phyloP scores from a whole-genome alignment of 2,113 vertebrate species.

The Charadrius vociferus region DNA sequence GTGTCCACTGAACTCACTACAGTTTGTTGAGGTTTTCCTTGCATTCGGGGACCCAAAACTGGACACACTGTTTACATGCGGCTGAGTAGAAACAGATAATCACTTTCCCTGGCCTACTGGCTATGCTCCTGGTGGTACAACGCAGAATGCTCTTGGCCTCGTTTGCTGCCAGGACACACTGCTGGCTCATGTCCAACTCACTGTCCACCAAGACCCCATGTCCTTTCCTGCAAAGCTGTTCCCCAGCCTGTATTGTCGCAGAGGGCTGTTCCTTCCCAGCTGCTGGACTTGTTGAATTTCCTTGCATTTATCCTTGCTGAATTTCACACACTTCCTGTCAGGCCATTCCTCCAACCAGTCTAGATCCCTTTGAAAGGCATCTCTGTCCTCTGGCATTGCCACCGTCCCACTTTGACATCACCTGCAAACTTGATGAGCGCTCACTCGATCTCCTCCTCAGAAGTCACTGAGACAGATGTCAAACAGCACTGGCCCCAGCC shows the following conservation, averaged over 20 bases:
- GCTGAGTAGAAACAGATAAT: background rate
- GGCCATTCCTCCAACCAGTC: background rate
- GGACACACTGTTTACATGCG: accelerated
- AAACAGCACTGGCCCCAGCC: accelerated
- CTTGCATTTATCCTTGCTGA: background rate
- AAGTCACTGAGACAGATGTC: background rate
- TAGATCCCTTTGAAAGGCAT: background rate
- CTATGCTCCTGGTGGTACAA: background rate
- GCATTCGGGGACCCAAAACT: background rate
- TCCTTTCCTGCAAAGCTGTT: background rate
- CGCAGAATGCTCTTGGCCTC: background rate
- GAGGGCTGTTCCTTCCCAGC: background rate
- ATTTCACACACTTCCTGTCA: background rate
- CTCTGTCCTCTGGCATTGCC: background rate
- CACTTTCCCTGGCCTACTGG: background rate
- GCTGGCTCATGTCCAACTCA: background rate
- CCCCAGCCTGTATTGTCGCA: background rate
- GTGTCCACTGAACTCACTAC: background rate
- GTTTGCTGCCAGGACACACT: background rate
- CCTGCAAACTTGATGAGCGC: background rate
- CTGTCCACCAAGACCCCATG: background rate
- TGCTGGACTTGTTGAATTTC: background rate
- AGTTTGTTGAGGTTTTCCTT: background rate
- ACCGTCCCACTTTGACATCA: background rate
- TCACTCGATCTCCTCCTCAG: background rate